Percentiles rank a stretch among this genome's conserved stretches.
phyloP scores from a whole-genome alignment of 2,797 vertebrate species.

The Myiothlypis coronata region DNA sequence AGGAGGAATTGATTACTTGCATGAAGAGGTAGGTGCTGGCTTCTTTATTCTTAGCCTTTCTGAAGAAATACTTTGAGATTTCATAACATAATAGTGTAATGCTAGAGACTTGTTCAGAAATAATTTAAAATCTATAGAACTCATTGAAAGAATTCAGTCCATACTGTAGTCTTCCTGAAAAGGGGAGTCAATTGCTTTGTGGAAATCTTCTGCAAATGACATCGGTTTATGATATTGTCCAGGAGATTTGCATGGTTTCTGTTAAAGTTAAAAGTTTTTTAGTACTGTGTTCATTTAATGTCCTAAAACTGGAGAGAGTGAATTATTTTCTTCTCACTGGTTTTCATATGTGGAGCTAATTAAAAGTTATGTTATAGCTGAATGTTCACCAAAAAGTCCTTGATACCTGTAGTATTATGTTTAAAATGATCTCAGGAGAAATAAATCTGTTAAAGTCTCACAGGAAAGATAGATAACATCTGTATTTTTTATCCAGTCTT shows the following conservation, averaged over 20 bases:
- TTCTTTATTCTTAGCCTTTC: neutral
- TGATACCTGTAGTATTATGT: neutral
- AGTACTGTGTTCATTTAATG: neutral
- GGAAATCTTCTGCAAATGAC: neutral
- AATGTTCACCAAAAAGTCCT: neutral
- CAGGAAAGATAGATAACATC: neutral
- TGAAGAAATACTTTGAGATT: neutral
- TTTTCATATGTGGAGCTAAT: neutral
- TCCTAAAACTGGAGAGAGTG: neutral
- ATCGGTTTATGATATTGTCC: neutral
- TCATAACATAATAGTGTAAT: neutral
- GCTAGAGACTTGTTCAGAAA: neutral
- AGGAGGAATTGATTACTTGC: slow-evolving; percentile 68
- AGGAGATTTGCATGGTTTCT: neutral
- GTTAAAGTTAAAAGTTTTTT: neutral
- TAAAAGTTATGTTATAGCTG: neutral
- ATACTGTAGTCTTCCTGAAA: neutral
- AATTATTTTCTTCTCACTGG: neutral
- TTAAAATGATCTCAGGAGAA: neutral
- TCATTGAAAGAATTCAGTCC: neutral
- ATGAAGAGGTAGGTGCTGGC: slow-evolving; percentile 73
- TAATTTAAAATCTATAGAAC: neutral
- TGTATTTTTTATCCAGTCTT: neutral
- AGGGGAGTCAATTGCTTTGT: neutral
- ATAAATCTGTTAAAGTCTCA: neutral